Evolutionary conservation across 2,113 vertebrate species (phyloP).

Genomic region (Macaca fascicularis): DNA sequence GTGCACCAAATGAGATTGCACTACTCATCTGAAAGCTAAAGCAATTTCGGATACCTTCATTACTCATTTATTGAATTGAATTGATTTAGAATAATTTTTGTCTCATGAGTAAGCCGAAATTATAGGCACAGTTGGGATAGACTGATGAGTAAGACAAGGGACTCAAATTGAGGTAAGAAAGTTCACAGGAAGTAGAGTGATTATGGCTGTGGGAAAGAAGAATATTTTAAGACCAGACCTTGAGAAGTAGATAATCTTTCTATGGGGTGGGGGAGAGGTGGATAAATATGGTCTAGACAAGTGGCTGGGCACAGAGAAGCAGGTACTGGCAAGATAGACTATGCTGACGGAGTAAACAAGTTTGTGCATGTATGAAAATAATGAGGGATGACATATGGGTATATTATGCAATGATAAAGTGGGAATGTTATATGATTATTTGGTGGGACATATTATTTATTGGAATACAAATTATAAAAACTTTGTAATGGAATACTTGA

Average conservation of each 20-base stretch:
- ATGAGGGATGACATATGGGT: not conserved
- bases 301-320: not conserved
- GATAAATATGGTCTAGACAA: not conserved
- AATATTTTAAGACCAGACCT: not conserved
- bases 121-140: not conserved
- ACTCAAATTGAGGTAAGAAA: not conserved
- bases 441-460: not conserved
- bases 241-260: not conserved
- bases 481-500: not conserved
- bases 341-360: not conserved
- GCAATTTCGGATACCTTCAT: not conserved
- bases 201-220: not conserved
- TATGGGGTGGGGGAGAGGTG: not conserved
- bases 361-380: not conserved
- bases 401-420: not conserved
- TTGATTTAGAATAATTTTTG: not conserved
- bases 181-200: not conserved
- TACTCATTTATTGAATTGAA: not conserved
- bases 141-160: not conserved
- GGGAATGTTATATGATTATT: not conserved
- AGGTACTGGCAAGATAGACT: not conserved
- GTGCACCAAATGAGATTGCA: not conserved
- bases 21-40: not conserved
- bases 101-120: not conserved
- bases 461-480: constrained; percentile 20